These are phyloP conservation scores for Ceryle rudis DNA, from an alignment of 2,797 vertebrate genomes.

Conservation along the genomic window DNA sequence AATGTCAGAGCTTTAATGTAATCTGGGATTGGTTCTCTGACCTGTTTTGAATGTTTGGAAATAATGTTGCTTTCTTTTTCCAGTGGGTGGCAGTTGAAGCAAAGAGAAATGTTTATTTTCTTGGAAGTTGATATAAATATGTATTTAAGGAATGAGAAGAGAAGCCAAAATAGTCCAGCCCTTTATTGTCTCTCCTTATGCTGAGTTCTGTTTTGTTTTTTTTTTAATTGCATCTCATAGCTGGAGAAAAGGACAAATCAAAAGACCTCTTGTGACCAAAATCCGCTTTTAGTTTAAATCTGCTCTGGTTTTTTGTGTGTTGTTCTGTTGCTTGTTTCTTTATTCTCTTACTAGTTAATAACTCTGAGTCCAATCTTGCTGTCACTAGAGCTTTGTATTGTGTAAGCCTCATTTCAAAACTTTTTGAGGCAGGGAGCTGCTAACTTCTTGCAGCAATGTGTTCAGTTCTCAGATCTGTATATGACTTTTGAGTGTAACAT, in stretches of 20 bases:
- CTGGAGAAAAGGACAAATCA: neutral
- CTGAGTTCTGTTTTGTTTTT: neutral
- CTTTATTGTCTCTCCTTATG: neutral
- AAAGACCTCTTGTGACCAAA: neutral
- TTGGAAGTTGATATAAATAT: neutral
- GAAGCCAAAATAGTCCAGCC: neutral
- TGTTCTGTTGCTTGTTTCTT: neutral
- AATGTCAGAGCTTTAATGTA: neutral
- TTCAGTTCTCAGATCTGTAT: neutral
- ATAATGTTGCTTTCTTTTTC: constrained; percentile 66
- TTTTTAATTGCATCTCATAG: neutral
- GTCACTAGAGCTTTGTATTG: neutral
- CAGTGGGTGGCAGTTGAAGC: constrained; percentile 69
- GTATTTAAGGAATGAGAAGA: constrained; percentile 4
- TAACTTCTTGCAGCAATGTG: neutral
- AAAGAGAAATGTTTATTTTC: constrained; percentile 61
- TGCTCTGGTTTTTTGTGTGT: neutral
- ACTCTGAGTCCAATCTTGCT: neutral
- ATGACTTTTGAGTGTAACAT: neutral
- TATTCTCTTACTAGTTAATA: neutral
- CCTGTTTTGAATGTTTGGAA: constrained; percentile 8
- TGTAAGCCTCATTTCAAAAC: neutral
- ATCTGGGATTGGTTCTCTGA: neutral
- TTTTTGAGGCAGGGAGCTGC: neutral
- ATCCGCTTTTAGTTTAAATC: neutral